Base-by-base conservation (phyloP, 2,797 vertebrate species). In the Anas flavirostris region DNA sequence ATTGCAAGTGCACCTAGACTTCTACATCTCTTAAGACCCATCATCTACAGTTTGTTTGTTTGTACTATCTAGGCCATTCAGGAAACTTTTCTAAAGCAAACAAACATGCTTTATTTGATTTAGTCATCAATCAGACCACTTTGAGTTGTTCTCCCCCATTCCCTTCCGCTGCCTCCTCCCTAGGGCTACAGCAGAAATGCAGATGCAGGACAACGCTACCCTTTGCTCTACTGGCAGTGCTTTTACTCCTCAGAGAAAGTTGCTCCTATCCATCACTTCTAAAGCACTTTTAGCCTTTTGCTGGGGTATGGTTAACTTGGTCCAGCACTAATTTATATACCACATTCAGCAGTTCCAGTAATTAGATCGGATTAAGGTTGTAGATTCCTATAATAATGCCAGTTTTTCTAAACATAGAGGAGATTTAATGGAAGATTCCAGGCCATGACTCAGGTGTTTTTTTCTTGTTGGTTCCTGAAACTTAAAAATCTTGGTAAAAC, bases 211-310 rank as follows among this genome's bases (percentile, higher is more conserved):
- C 23, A 28, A 52, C 44, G 52, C 62, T 43, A 62, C 58, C 35
- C 37, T 50, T 68, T 74, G 48, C 77, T 83, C 48, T 76, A 31
- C 64, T 80, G 67, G 23, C 10, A 58, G 48, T 59, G 21, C 37
- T 86, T 52, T 25, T 12, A 26, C 8, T 69, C 81, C 69, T 73
- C 28, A 64, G 56, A 48, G 39, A 82, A 68, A 80, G 25, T 25
- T 63, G 52, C 28, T 52, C 53, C 62, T 52, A 37, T 9, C n/a
- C 63, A 21, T 5, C 5, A 5, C 37, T 59, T 50, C 67, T 79
- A 12, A 37, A 85, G 44, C 22, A 56, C 53, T 86, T 81, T 37
- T 82, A 73, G 58, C 85, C 90, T 88, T 70, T 80, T 68, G 56
- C 64, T 76, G 39, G 44, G 19, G 19, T 69, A 75, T 21, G 39